Evolutionary conservation across 2,888 invertebrate genomes (phyloP), one percentile per base, ranked within the genome.

Genomic region (Pharmacophagus antenor): DNA sequence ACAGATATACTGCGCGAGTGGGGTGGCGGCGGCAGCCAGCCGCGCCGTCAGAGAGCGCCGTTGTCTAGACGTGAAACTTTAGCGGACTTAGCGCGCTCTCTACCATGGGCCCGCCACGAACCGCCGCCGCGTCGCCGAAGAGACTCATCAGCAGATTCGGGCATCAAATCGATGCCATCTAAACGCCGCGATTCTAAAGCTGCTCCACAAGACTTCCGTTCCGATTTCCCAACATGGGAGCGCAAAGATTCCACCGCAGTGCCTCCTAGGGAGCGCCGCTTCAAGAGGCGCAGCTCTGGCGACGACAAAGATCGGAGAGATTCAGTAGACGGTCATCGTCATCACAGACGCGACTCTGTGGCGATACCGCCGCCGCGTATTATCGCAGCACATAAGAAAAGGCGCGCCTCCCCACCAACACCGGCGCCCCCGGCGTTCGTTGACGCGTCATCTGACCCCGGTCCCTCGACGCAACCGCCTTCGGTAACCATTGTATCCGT

Each of bases 1-100:
- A 97, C 97, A 62, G 97, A 97, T 81, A 95, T 97, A 61, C 83
- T 97, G 50, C 92, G 96, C 58, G 97, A 97, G 91, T 97, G 96
- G 97, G 94, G 97, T 64, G 93, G 94, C 4, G 94, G 94, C 59
- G 92, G 93, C 62, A 92, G 82, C 67, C 73, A 80, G n/a, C 87
- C 86, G 1, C 80, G 89, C 3, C 90, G 93, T 31, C 91, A 92
- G 64, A 86, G 92, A 53, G 93, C 94, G 5, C 95, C 94, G n/a
- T 88, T 96, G 21, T 95, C 95, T 69, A 93, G 97, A 2, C 92
- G 97, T 51, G 97, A 97, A 82, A 97, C 97, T 1, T 91, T 97
- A 57, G 97, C 97, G 42, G 97, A 97, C 77, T 91, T 97, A 59
- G 97, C 97, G 1, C 93, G 96, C 68, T 96, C 95, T 42, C 82